These are phyloP conservation scores for Phrynocephalus forsythii DNA, from an alignment of 2,797 vertebrate genomes.

Conservation along the genomic window DNA sequence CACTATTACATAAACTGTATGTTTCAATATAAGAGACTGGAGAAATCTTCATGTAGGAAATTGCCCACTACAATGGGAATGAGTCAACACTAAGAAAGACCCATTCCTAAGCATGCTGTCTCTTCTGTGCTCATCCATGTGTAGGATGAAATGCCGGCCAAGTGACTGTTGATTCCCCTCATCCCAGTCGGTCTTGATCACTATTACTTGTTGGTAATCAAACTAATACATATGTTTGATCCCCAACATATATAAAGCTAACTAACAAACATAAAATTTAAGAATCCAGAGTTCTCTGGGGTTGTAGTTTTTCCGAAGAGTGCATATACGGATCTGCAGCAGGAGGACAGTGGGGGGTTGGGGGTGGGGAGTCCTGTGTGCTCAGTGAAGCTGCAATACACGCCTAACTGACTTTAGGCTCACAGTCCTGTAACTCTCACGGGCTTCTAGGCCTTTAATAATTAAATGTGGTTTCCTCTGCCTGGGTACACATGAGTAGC, in stretches of 20 bases:
- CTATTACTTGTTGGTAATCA: conserved; percentile 20
- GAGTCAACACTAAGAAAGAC: neutral
- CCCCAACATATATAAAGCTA: conserved; percentile 38
- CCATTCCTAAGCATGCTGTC: neutral
- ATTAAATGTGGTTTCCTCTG: conserved; percentile 60
- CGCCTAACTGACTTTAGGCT: conserved; percentile 30
- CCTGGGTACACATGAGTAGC: neutral
- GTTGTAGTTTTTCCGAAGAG: conserved; percentile 18
- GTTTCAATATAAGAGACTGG: neutral
- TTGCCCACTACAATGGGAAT: neutral
- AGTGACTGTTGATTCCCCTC: neutral
- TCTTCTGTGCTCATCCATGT: neutral
- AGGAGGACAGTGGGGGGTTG: neutral
- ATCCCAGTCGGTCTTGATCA: neutral
- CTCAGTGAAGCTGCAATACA: neutral
- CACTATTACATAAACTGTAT: conserved; percentile 9
- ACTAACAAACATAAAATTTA: conserved; percentile 15
- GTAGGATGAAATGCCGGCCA: neutral
- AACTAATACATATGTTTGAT: conserved; percentile 37
- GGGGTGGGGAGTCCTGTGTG: conserved; percentile 25
- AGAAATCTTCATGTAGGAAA: neutral
- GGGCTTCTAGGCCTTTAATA: conserved; percentile 63
- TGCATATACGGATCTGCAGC: conserved; percentile 12
- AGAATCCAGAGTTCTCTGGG: neutral
- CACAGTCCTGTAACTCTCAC: conserved; percentile 52